Evolutionary conservation across 2,797 vertebrate genomes (phyloP), one percentile per base, ranked within the genome.

Genomic region (Catharus ustulatus): DNA sequence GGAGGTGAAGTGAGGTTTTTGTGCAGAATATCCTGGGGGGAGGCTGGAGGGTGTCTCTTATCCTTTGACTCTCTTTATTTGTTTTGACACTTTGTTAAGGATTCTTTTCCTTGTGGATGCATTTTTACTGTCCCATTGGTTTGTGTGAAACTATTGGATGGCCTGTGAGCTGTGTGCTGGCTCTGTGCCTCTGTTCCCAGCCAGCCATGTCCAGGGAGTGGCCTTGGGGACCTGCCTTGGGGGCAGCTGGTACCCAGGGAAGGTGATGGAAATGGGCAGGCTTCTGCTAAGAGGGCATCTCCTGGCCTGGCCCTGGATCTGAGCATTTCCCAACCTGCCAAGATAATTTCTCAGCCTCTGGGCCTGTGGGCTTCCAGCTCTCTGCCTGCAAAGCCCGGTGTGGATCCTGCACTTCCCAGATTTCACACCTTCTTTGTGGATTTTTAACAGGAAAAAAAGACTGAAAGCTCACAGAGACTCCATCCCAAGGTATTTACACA

Each of bases 391-490:
- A 48, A 24, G 46, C 46, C 46, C 0, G 0, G 7, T 54, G 54
- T 82, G 58, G 30, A 61, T 73, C 81, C 78, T 59, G 54, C 0
- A 0, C 64, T 95, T 94, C 90, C 76, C 6, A 10, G 87, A 78
- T 91, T 92, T 96, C 91, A 90, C 78, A 45, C 89, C 93, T 63
- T 98, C 94, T 98, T 95, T 97, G 59, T 98, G 98, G 97, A 97
- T 98, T 97, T 98, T 98, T 98, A 98, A 98, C 99, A 99, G 98
- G 98, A 98, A 97, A 99, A 98, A 98, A 98, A 97, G 97, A 98
- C 98, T 97, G 98, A 98, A 94, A 98, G 98, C 98, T 98, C 98
- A 98, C 99, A 98, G 98, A 98, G 97, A 98, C 94, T 97, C 36
- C 98, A 97, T 82, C 98, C 98, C 68, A 98, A 99, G 99, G 99